Evolutionary conservation across 2,797 vertebrate genomes (phyloP).

Genomic region (Spondyliosoma cantharus): DNA sequence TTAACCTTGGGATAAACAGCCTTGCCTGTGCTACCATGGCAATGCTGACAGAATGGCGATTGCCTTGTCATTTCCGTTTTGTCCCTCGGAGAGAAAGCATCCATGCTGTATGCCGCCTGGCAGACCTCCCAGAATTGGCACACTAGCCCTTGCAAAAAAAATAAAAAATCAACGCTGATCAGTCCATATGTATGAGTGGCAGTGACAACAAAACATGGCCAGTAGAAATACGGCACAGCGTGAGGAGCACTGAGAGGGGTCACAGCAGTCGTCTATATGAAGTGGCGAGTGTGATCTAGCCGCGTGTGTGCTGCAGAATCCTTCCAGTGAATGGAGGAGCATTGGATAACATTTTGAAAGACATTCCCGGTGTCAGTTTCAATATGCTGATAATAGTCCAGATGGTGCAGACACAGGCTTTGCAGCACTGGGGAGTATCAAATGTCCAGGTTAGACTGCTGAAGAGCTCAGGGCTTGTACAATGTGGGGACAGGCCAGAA

Average conservation of each 20-base stretch:
- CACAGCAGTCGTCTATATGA: constrained; percentile 45
- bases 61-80: constrained; percentile 88
- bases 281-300: constrained; percentile 41
- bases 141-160: constrained; percentile 58
- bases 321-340: constrained; percentile 37
- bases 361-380: constrained; percentile 66
- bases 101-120: constrained; percentile 78
- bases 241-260: constrained; percentile 56
- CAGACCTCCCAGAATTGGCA: constrained; percentile 82
- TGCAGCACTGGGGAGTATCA: constrained; percentile 52
- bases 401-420: constrained; percentile 63
- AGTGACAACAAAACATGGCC: constrained; percentile 74
- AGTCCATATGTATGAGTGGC: constrained; percentile 75
- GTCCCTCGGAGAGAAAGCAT: constrained; percentile 80
- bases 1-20: constrained; percentile 88
- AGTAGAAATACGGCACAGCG: constrained; percentile 64
- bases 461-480: constrained; percentile 47
- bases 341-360: constrained; percentile 62
- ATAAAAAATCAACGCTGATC: constrained; percentile 70
- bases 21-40: constrained; percentile 81
- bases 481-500: constrained; percentile 30
- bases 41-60: constrained; percentile 85
- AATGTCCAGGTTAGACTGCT: constrained; percentile 64
- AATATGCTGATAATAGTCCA: constrained; percentile 71
- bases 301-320: constrained; percentile 36